Base-by-base conservation (phyloP, 2,113 vertebrate species). In the Thymallus thymallus region DNA sequence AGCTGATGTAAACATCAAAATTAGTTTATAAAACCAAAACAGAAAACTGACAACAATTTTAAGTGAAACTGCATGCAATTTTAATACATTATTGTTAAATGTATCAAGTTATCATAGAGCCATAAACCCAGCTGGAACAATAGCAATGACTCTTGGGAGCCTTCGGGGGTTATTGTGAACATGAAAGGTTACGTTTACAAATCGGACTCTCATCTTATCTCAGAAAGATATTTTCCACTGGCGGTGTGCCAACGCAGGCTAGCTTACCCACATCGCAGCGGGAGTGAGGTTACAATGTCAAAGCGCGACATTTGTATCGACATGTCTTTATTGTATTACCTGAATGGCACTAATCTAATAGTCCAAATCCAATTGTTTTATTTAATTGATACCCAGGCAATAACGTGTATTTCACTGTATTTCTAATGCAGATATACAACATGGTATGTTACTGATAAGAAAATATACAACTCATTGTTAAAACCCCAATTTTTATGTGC, bases 121-220 rank as follows among this genome's bases (percentile, higher is more conserved):
- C 29, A 66, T 66, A n/a, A 66, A 66, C 29, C 4, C 29, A 66
- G 29, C 18, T 66, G 63, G 29, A 32, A 66, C 29, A 30, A 24
- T 30, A 16, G 61, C 26, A 30, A 30, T 63, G 61, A 30, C 24
- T 24, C 62, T 64, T 60, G n/a, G 48, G 64, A 63, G 68, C 56
- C 41, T 75, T 23, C 3, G 48, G 30, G 30, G 64, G 58, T 74
- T 71, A 65, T 23, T 71, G 22, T 35, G 48, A 65, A 68, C 48
- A 72, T 41, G 16, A 67, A 56, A 45, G 23, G 66, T 67, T 46
- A 66, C 26, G 20, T 76, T 76, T 61, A 76, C 61, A 32, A 58
- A 65, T 48, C 30, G 23, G 65, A 66, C 71, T 75, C 35, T 51
- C 48, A 67, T 60, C 55, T 68, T 67, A 67, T 74, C 70, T 67